Conservation (phyloP, 2,888 invertebrate species). For the Nymphalis polychloros region DNA sequence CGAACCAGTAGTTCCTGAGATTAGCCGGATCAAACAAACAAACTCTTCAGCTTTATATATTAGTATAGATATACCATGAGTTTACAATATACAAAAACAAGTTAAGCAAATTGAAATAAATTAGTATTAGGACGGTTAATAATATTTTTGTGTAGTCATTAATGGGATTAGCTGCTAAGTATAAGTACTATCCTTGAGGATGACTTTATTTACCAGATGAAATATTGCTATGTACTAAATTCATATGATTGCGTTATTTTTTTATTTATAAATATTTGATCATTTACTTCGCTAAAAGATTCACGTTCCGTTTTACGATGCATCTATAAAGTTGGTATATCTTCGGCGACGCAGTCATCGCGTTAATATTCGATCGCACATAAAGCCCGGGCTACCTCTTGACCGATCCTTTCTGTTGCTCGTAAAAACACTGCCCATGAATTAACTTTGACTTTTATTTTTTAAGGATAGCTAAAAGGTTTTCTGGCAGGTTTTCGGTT, state of each 20-base stretch:
- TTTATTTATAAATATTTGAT: neutral
- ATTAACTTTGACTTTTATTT: constrained; percentile 27
- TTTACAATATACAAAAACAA: too few species aligned
- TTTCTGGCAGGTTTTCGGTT: neutral
- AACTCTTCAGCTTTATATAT: too few species aligned
- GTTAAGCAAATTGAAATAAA: neutral
- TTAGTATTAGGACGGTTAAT: neutral
- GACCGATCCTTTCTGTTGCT: constrained; percentile 25
- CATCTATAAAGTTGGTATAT: constrained; percentile 26
- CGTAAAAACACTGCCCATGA: constrained; percentile 27
- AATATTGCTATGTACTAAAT: constrained; percentile 2
- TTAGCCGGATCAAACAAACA: too few species aligned
- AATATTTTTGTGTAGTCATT: neutral
- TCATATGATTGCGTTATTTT: neutral
- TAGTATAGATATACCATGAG: too few species aligned
- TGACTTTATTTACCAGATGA: neutral
- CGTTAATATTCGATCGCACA: constrained; percentile 34
- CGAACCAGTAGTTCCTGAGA: too few species aligned
- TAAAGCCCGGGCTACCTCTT: constrained; percentile 28
- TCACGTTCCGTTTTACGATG: constrained; percentile 30
- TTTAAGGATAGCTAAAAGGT: constrained; percentile 18
- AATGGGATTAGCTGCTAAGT: constrained; percentile 1
- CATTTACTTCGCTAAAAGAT: constrained; percentile 23
- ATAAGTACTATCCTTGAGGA: neutral
- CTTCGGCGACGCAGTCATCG: constrained; percentile 32